Evolutionary conservation across 2,888 invertebrate species (phyloP).

Genomic region (Agrotis exclamationis): DNA sequence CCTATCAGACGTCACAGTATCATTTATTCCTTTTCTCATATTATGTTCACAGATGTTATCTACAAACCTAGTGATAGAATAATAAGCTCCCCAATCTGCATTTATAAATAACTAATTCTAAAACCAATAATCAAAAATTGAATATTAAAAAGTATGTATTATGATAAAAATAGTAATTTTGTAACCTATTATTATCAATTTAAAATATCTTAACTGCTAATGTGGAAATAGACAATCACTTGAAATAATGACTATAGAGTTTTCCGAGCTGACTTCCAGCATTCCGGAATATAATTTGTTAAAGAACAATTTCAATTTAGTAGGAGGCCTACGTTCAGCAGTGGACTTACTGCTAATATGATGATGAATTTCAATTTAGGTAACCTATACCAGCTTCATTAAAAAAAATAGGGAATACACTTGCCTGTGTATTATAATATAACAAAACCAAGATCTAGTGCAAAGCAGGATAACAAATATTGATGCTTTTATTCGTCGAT

Average conservation of each 20-base stretch:
- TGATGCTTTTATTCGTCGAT: conserved; percentile 19
- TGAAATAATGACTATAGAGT: not conserved
- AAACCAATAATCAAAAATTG: too few relatives aligned
- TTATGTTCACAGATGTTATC: not conserved
- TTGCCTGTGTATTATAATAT: too few relatives aligned
- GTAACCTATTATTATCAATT: not conserved
- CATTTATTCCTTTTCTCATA: too few relatives aligned
- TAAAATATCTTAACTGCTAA: not conserved
- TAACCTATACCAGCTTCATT: too few relatives aligned
- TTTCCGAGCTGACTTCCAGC: not conserved
- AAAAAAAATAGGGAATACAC: too few relatives aligned
- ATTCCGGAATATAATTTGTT: not conserved
- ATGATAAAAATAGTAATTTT: conserved; percentile 7
- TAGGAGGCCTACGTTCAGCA: too few relatives aligned
- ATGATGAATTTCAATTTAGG: not conserved
- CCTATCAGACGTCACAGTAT: too few relatives aligned
- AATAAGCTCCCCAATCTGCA: not conserved
- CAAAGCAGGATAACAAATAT: conserved; percentile 14
- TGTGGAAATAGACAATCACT: not conserved
- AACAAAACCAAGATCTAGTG: too few relatives aligned
- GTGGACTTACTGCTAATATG: too few relatives aligned
- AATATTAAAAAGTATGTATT: too few relatives aligned
- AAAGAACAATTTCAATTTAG: not conserved
- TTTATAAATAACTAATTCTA: not conserved
- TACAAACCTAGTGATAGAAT: not conserved